A percentile compares a stretch with the other conserved stretches of the same genome.
These are phyloP conservation scores for Drosophila virilis DNA, from an alignment of 1,140 invertebrate species.

Conservation along the genomic window DNA sequence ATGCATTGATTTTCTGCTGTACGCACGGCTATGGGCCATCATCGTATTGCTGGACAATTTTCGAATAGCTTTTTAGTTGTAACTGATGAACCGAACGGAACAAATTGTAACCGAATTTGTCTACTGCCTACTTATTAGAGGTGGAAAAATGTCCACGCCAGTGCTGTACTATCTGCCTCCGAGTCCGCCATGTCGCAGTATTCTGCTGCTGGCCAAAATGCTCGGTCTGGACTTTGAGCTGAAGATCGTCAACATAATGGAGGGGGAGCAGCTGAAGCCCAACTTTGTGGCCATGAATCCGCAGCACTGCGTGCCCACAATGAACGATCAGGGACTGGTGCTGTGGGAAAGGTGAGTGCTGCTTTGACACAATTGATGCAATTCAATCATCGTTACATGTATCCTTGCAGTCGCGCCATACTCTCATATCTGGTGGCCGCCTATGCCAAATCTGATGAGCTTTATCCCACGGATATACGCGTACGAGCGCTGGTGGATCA, in stretches of 20 bases:
- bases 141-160: conserved; percentile 85
- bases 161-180: conserved; percentile 86
- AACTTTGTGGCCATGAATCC: conserved; percentile 87
- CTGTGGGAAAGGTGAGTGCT: conserved; percentile 86
- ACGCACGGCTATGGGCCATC: conserved; percentile 1
- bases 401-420: conserved; percentile 87
- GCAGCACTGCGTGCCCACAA: conserved; percentile 88
- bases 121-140: conserved; percentile 82
- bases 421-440: conserved; percentile 89
- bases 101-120: conserved; percentile 84
- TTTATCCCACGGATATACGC: conserved; percentile 89
- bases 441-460: conserved; percentile 87
- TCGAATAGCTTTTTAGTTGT: conserved; percentile 39
- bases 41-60: conserved; percentile 7
- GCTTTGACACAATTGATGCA: neutral
- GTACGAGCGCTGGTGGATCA: conserved; percentile 89
- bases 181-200: conserved; percentile 86
- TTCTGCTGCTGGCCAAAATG: conserved; percentile 85
- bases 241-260: conserved; percentile 85
- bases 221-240: conserved; percentile 86
- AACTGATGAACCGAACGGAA: conserved; percentile 66
- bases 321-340: conserved; percentile 88
- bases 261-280: conserved; percentile 85
- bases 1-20: conserved; percentile 67
- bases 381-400: fast-evolving